These are phyloP conservation scores for Trichopoda pennipes DNA, from an alignment of 2,888 invertebrate species.

Conservation along the genomic window DNA sequence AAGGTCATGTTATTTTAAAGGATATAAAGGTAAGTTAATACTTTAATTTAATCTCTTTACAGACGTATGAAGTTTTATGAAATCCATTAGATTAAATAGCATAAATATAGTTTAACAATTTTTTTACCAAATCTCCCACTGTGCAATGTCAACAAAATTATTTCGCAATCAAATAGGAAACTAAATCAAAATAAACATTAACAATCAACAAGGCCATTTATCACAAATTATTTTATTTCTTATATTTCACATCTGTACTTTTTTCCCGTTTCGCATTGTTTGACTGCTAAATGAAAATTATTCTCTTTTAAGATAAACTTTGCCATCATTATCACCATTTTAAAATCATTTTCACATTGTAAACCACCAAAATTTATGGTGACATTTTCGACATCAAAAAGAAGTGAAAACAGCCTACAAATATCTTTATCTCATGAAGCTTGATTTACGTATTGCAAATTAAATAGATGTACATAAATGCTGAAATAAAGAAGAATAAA, in stretches of 20 bases:
- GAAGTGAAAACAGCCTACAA: slow-evolving; percentile 4
- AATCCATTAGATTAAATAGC: too few relatives aligned
- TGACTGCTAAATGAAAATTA: neutral
- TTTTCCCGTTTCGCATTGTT: slow-evolving; percentile 9
- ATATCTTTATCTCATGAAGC: slow-evolving; percentile 37
- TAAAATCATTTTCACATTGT: slow-evolving; percentile 59
- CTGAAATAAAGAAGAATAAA: neutral
- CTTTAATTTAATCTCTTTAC: too few relatives aligned
- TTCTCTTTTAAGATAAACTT: slow-evolving; percentile 28
- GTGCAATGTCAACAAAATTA: neutral
- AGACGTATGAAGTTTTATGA: too few relatives aligned
- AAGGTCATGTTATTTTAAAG: too few relatives aligned
- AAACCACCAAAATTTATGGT: slow-evolving; percentile 48
- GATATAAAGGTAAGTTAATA: too few relatives aligned
- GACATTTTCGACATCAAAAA: slow-evolving; percentile 42
- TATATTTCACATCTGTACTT: slow-evolving; percentile 1
- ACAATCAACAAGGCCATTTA: slow-evolving; percentile 63
- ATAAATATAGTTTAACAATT: neutral
- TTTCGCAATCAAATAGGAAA: slow-evolving; percentile 15
- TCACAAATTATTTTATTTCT: slow-evolving; percentile 59
- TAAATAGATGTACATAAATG: slow-evolving; percentile 3
- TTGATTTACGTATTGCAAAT: slow-evolving; percentile 60
- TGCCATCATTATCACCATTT: slow-evolving; percentile 66
- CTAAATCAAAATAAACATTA: slow-evolving; percentile 60
- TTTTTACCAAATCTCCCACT: neutral